phyloP scores from a whole-genome alignment of 2,113 vertebrate species.

The Gracilinanus agilis region DNA sequence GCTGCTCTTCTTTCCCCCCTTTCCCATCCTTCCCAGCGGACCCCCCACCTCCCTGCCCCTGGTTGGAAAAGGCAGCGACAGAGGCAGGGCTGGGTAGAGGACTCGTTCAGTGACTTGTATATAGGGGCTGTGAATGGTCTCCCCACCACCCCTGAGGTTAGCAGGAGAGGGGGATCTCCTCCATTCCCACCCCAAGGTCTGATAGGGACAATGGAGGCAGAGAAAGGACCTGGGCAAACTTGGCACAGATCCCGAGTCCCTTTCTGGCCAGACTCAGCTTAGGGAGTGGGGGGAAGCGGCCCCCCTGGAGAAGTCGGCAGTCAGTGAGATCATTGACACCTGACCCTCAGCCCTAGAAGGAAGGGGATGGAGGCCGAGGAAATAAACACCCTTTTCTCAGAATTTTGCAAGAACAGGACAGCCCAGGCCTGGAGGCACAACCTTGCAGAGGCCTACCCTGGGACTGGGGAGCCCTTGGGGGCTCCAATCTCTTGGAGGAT shows the following conservation, averaged over 20 bases:
- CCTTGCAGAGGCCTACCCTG: neutral
- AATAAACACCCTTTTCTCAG: neutral
- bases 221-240: neutral
- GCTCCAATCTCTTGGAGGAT: neutral
- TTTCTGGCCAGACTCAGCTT: neutral
- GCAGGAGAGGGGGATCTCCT: neutral
- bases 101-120: neutral
- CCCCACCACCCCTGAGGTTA: neutral
- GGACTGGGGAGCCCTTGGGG: neutral
- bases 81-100: neutral
- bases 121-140: slow-evolving; percentile 20
- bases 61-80: neutral
- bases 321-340: neutral
- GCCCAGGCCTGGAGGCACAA: neutral
- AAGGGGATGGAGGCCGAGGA: neutral
- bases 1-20: neutral
- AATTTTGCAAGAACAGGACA: neutral
- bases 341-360: neutral
- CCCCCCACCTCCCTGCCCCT: neutral
- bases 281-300: neutral
- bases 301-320: neutral
- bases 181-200: neutral
- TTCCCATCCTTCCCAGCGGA: neutral
- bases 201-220: neutral
- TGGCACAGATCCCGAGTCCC: neutral